phyloP scores from a whole-genome alignment of 1,140 invertebrate genomes.

The Anastrepha obliqua region DNA sequence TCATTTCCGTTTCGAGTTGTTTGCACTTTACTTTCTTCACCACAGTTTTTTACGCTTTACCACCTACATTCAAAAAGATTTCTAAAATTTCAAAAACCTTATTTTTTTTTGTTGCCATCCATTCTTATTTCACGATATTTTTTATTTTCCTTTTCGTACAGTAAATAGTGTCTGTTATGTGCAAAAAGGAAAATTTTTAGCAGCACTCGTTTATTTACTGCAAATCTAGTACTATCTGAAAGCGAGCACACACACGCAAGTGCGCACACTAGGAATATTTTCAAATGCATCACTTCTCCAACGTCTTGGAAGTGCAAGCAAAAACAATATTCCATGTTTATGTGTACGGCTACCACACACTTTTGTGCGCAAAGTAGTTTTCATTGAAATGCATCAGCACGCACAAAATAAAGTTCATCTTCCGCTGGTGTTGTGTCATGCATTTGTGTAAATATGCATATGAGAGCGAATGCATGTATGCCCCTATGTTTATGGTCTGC shows the following conservation, averaged over 20 bases:
- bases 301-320: slow-evolving; percentile 25
- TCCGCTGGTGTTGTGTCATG: slow-evolving; percentile 33
- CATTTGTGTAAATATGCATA: neutral
- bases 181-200: neutral
- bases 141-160: neutral
- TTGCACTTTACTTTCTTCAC: slow-evolving; percentile 1
- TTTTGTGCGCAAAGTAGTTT: neutral
- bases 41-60: slow-evolving; percentile 24
- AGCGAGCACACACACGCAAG: too few species aligned
- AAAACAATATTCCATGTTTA: neutral
- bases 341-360: neutral
- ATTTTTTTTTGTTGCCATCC: neutral
- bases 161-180: neutral
- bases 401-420: slow-evolving; percentile 50
- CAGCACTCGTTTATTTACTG: neutral
- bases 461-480: neutral
- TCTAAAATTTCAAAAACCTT: neutral
- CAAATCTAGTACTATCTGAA: neutral
- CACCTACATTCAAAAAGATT: neutral
- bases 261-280: neutral
- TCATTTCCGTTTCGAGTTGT: neutral
- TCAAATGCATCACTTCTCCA: neutral
- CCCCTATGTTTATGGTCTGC: neutral
- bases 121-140: neutral
- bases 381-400: slow-evolving; percentile 38